A percentile compares a stretch with the other conserved stretches of the same genome.
Conservation (phyloP, 2,113 vertebrate genomes). For the Zosterops japonicus region DNA sequence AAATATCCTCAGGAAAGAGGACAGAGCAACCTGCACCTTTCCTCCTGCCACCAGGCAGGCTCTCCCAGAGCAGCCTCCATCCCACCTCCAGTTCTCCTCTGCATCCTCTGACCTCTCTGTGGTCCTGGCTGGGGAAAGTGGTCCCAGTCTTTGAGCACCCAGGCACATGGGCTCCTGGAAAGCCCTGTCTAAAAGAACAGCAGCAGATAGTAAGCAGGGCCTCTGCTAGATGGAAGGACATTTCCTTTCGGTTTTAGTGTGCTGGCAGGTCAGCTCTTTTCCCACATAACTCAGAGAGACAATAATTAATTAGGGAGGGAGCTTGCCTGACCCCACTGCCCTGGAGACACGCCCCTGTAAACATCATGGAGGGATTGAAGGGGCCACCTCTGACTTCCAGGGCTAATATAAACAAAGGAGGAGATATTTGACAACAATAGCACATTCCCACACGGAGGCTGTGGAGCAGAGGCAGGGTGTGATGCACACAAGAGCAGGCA, state of each 20-base stretch:
- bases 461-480: neutral
- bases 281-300: constrained; percentile 58
- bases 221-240: neutral
- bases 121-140: neutral
- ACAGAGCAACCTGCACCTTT: neutral
- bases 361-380: neutral
- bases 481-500: neutral
- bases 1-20: neutral
- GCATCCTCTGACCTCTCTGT: fast-evolving
- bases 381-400: constrained; percentile 49
- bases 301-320: constrained; percentile 51
- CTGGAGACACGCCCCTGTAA: constrained; percentile 41
- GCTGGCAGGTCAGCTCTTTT: constrained; percentile 8
- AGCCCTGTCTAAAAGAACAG: neutral
- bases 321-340: constrained; percentile 22
- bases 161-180: neutral
- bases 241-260: constrained; percentile 1
- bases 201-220: neutral
- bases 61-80: neutral
- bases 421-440: constrained; percentile 21
- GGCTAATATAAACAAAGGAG: constrained; percentile 40
- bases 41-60: neutral
- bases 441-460: constrained; percentile 16
- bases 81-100: neutral
- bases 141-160: neutral